A percentile compares a stretch with the other conserved stretches of the same genome.
Conservation (phyloP, 2,888 invertebrate genomes). For the Drosophila algonquin region DNA sequence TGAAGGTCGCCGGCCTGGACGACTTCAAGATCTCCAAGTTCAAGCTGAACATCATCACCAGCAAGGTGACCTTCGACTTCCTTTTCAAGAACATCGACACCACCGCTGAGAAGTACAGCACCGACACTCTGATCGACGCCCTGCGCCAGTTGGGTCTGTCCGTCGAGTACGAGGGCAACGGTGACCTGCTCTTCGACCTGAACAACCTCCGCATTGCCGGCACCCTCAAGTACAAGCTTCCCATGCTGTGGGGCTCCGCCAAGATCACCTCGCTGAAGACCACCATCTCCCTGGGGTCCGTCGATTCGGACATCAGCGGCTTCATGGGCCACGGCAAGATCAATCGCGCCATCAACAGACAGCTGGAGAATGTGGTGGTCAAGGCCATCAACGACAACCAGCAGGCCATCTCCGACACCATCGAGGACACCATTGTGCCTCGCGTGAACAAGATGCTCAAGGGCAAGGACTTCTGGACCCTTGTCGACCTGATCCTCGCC, state of each 20-base stretch:
- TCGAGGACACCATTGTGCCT: conserved; percentile 75
- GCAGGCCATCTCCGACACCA: conserved; percentile 64
- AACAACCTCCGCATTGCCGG: conserved; percentile 75
- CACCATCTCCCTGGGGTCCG: conserved; percentile 64
- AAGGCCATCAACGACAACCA: conserved; percentile 72
- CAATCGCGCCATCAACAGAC: conserved; percentile 69
- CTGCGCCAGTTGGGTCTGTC: conserved; percentile 70
- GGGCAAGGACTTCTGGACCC: conserved; percentile 79
- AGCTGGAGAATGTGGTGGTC: conserved; percentile 70
- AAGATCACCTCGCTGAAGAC: conserved; percentile 77
- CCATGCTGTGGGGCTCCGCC: conserved; percentile 79
- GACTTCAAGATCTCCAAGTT: conserved; percentile 75
- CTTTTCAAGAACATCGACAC: conserved; percentile 72
- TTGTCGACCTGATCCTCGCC: conserved; percentile 68
- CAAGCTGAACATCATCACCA: conserved; percentile 72
- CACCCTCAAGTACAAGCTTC: conserved; percentile 74
- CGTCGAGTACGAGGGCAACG: conserved; percentile 77
- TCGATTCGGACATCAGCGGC: conserved; percentile 74
- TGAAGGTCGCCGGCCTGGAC: conserved; percentile 78
- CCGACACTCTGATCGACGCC: conserved; percentile 74
- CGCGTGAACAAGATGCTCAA: conserved; percentile 73
- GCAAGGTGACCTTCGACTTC: conserved; percentile 75
- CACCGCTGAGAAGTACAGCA: conserved; percentile 73
- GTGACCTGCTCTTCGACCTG: conserved; percentile 72
- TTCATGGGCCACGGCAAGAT: conserved; percentile 69